phyloP scores from a whole-genome alignment of 2,113 vertebrate genomes.

The Syngnathoides biaculeatus region DNA sequence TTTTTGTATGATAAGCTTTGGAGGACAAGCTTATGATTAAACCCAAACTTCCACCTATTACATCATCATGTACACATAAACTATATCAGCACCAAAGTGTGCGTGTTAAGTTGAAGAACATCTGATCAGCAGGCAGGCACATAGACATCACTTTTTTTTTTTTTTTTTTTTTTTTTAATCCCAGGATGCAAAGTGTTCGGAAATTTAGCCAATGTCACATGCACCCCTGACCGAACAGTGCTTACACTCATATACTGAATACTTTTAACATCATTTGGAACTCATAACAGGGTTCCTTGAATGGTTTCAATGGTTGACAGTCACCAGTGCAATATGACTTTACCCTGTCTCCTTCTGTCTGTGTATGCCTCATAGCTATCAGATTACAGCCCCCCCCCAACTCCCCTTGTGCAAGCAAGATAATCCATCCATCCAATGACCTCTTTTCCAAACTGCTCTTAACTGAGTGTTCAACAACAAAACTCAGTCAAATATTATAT shows the following conservation, averaged over 20 bases:
- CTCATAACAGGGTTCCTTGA: not conserved
- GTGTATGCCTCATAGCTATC: constrained; percentile 61
- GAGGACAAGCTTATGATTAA: constrained; percentile 60
- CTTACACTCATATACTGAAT: not conserved
- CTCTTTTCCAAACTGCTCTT: constrained; percentile 41
- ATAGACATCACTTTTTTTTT: constrained; percentile 14
- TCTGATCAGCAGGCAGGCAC: constrained; percentile 39
- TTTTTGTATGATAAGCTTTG: constrained; percentile 18
- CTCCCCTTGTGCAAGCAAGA: constrained; percentile 54
- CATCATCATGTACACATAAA: constrained; percentile 49
- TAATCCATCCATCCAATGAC: constrained; percentile 51
- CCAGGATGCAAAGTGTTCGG: constrained; percentile 22
- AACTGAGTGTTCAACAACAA: constrained; percentile 27
- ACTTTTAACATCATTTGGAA: not conserved
- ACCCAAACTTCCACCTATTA: constrained; percentile 44
- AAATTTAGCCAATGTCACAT: constrained; percentile 5
- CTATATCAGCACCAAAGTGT: constrained; percentile 26
- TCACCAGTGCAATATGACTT: not conserved
- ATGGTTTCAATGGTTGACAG: not conserved
- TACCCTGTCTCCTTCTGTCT: constrained; percentile 23
- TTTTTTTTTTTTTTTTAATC: constrained; percentile 24
- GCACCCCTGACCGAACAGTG: not conserved
- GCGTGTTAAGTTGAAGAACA: constrained; percentile 32
- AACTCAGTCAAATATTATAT: constrained; percentile 27
- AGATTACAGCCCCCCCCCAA: constrained; percentile 42